Evolutionary conservation across 2,888 invertebrate species (phyloP).

Genomic region (Anthophora plumipes): DNA sequence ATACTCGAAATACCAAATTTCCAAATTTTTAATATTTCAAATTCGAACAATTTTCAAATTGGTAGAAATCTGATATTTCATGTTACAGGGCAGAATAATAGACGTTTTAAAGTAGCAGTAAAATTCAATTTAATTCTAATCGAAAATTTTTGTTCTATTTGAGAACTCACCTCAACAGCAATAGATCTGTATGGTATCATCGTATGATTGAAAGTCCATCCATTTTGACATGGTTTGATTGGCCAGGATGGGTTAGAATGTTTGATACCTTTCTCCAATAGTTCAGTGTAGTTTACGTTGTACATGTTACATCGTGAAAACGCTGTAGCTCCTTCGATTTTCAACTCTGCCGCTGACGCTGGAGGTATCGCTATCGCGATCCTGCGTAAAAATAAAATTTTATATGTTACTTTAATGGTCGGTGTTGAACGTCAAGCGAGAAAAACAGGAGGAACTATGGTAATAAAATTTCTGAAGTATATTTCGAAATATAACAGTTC

Average conservation of each 20-base stretch:
- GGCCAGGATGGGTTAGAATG: slow-evolving; percentile 90
- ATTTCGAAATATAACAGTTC: too few relatives aligned
- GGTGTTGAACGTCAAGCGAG: background rate
- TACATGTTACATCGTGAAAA: slow-evolving; percentile 92
- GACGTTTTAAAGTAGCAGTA: too few relatives aligned
- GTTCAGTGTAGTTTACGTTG: slow-evolving; percentile 89
- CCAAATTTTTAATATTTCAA: too few relatives aligned
- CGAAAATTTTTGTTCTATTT: too few relatives aligned
- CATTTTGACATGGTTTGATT: slow-evolving; percentile 88
- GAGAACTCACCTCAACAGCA: slow-evolving; percentile 90
- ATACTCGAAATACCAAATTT: too few relatives aligned
- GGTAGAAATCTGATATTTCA: too few relatives aligned
- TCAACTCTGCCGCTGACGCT: slow-evolving; percentile 76
- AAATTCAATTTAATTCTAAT: too few relatives aligned
- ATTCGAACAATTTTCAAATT: too few relatives aligned
- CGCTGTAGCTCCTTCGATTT: slow-evolving; percentile 80
- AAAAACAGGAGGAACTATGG: background rate
- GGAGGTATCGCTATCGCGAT: slow-evolving; percentile 90
- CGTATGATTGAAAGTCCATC: slow-evolving; percentile 93
- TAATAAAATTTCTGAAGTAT: too few relatives aligned
- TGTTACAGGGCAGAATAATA: too few relatives aligned
- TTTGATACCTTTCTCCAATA: slow-evolving; percentile 86
- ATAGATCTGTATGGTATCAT: slow-evolving; percentile 94
- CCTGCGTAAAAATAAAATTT: slow-evolving; percentile 83
- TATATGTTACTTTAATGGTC: background rate